phyloP scores from a whole-genome alignment of 2,113 vertebrate species.

The Machaerirhynchus nigripectus region DNA sequence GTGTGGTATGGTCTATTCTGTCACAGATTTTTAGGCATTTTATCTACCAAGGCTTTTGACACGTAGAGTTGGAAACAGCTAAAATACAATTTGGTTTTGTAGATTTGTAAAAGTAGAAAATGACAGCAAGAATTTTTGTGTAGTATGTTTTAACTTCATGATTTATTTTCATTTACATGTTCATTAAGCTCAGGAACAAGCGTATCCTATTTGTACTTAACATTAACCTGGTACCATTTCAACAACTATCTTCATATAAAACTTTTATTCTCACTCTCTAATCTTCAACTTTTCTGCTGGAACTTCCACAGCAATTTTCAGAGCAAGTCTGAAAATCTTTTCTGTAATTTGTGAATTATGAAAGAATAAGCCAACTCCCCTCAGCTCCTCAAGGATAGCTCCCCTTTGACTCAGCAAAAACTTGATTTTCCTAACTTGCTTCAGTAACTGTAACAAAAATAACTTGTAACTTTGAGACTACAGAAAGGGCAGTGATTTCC shows the following conservation, averaged over 20 bases:
- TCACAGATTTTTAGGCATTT: background rate
- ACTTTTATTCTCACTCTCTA: background rate
- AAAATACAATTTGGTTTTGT: background rate
- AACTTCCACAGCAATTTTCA: background rate
- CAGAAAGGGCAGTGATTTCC: background rate
- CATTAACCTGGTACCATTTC: background rate
- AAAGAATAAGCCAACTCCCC: background rate
- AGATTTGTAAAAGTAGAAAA: background rate
- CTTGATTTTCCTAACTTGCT: background rate
- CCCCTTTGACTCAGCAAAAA: background rate
- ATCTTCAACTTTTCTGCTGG: background rate
- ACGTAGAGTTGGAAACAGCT: background rate
- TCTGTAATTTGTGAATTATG: background rate
- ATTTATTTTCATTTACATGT: background rate
- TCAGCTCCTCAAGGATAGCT: background rate
- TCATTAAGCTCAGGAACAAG: background rate
- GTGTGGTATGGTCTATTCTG: background rate
- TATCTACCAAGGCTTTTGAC: background rate
- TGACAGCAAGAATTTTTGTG: rapidly evolving
- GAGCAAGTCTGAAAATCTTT: background rate
- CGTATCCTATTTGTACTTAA: background rate
- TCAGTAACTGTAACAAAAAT: background rate
- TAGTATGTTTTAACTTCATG: background rate
- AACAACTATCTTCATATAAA: background rate
- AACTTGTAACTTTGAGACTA: background rate